phyloP scores from a whole-genome alignment of 2,113 vertebrate species.

The Equus quagga region DNA sequence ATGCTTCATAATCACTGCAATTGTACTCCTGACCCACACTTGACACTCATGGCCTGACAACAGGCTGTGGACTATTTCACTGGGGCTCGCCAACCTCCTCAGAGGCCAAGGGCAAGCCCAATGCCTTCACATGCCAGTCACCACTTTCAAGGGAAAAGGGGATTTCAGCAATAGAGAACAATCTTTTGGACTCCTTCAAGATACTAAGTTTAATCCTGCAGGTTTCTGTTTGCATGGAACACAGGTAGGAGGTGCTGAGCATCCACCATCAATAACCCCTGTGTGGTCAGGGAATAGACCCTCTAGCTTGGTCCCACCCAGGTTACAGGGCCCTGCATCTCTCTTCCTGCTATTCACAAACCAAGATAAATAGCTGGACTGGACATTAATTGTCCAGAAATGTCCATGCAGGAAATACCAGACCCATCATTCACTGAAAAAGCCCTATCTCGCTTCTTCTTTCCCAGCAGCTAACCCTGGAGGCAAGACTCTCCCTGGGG shows the following conservation, averaged over 20 bases:
- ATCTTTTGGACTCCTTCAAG: background rate
- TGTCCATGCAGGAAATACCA: slow-evolving; percentile 45
- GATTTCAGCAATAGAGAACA: background rate
- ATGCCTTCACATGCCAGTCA: background rate
- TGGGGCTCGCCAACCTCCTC: background rate
- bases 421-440: background rate
- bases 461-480: slow-evolving; percentile 25
- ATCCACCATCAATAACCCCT: background rate
- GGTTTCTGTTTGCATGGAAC: background rate
- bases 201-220: background rate
- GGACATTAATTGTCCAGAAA: slow-evolving; percentile 31
- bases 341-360: slow-evolving; percentile 47
- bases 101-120: background rate
- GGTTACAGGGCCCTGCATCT: background rate
- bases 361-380: background rate
- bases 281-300: background rate
- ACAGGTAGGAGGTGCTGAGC: background rate
- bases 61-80: background rate
- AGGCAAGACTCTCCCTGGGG: background rate
- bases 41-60: background rate
- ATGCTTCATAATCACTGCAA: slow-evolving; percentile 3
- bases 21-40: background rate
- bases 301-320: background rate
- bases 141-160: background rate
- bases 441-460: background rate